Evolutionary conservation across 1,140 invertebrate species (phyloP).

Genomic region (Drosophila teissieri): DNA sequence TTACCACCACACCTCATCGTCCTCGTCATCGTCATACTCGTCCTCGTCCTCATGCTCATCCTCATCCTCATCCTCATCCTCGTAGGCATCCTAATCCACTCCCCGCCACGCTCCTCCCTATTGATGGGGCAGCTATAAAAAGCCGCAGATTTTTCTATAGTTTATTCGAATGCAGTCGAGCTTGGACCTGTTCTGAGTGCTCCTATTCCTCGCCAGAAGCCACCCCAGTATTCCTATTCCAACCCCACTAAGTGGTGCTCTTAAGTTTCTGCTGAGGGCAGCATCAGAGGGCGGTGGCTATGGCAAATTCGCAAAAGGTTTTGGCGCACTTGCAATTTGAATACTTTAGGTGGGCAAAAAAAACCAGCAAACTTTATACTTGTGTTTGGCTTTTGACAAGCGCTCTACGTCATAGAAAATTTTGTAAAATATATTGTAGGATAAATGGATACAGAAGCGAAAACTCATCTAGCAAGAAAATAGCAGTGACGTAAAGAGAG

Average conservation of each 20-base stretch:
- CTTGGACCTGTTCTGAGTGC: conserved; percentile 69
- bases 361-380: conserved; percentile 33
- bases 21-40: neutral
- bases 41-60: neutral
- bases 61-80: neutral
- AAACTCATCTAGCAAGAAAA: conserved; percentile 7
- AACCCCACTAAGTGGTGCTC: conserved; percentile 67
- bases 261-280: conserved; percentile 78
- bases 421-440: conserved; percentile 45
- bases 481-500: conserved; percentile 19
- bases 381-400: conserved; percentile 61
- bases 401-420: conserved; percentile 66
- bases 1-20: conserved; percentile 19
- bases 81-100: neutral
- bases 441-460: conserved; percentile 12
- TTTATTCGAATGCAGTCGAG: conserved; percentile 80
- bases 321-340: conserved; percentile 64
- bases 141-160: conserved; percentile 80
- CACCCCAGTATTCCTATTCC: neutral
- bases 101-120: neutral
- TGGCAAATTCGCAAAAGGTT: conserved; percentile 61
- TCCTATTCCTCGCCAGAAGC: conserved; percentile 36
- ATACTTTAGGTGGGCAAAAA: conserved; percentile 32
- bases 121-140: conserved; percentile 66
- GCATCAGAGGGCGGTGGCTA: conserved; percentile 26